Conservation (phyloP, 2,113 vertebrate species). For the Caloenas nicobarica region DNA sequence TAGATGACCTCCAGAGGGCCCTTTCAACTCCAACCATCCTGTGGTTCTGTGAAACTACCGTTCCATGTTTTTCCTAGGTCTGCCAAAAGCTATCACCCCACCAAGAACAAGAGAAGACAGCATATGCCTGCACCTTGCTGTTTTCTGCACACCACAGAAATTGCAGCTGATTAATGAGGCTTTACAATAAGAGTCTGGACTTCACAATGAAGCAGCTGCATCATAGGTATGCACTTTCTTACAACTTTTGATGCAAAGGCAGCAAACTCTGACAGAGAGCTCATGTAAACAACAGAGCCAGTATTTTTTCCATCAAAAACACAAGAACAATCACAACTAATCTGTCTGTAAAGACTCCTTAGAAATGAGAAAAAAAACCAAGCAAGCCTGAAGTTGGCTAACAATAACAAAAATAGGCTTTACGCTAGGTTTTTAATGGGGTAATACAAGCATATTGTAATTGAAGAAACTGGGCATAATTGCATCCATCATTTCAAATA, state of each 20-base stretch:
- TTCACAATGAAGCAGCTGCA: not conserved
- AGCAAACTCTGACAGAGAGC: not conserved
- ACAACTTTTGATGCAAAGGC: not conserved
- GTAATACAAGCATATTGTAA: not conserved
- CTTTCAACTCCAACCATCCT: too few species aligned
- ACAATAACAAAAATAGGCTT: not conserved
- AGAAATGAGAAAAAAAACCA: not conserved
- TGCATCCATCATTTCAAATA: not conserved
- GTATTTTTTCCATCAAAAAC: not conserved
- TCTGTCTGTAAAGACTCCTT: not conserved
- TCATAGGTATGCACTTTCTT: rapidly evolving
- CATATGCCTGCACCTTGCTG: not conserved
- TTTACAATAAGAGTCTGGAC: not conserved
- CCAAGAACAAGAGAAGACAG: not conserved
- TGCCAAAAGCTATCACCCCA: not conserved
- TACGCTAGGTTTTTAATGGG: not conserved
- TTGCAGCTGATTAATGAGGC: not conserved
- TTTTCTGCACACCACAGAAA: not conserved
- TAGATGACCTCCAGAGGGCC: too few species aligned
- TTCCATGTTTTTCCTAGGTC: not conserved
- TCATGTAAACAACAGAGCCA: not conserved
- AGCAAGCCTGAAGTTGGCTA: not conserved
- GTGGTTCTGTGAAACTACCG: not conserved
- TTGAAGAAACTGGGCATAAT: not conserved
- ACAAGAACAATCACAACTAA: not conserved